Conservation (phyloP, 2,797 vertebrate genomes). For the Botia almorhae region DNA sequence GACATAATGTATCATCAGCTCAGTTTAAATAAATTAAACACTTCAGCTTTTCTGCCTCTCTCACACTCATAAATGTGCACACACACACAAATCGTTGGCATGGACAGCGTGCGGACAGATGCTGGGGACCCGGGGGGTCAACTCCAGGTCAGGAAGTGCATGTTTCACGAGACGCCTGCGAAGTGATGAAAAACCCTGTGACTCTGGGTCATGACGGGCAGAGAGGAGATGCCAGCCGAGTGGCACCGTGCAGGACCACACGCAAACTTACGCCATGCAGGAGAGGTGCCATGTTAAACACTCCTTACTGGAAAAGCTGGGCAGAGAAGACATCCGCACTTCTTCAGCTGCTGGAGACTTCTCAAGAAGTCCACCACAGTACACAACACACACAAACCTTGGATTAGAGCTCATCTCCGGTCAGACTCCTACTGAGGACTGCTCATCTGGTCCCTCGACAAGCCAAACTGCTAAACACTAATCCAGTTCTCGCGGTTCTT, state of each 20-base stretch:
- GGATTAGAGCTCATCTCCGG: constrained; percentile 47
- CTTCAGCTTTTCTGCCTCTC: constrained; percentile 39
- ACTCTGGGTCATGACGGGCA: constrained; percentile 35
- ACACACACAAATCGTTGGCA: constrained; percentile 38
- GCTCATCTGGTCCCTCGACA: constrained; percentile 48
- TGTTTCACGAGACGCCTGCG: constrained; percentile 33
- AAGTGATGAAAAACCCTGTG: constrained; percentile 31
- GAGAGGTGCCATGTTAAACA: constrained; percentile 53
- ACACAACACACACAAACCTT: constrained; percentile 31
- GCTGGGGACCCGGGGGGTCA: constrained; percentile 32
- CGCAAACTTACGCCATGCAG: constrained; percentile 34
- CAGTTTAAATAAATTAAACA: constrained; percentile 60
- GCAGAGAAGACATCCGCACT: constrained; percentile 42
- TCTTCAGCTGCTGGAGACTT: constrained; percentile 45
- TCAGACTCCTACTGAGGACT: constrained; percentile 42
- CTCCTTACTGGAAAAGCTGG: constrained; percentile 45
- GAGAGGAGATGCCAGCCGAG: constrained; percentile 57
- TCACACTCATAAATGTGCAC: constrained; percentile 40
- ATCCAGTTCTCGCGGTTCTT: constrained; percentile 24
- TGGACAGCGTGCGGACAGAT: constrained; percentile 33
- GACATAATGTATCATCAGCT: constrained; percentile 57
- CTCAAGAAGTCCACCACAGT: constrained; percentile 37
- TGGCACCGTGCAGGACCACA: constrained; percentile 52
- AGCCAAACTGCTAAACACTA: constrained; percentile 43
- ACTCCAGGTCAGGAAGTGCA: constrained; percentile 28